Base-by-base conservation (phyloP, 2,113 vertebrate genomes). In the Bostrychus sinensis region DNA sequence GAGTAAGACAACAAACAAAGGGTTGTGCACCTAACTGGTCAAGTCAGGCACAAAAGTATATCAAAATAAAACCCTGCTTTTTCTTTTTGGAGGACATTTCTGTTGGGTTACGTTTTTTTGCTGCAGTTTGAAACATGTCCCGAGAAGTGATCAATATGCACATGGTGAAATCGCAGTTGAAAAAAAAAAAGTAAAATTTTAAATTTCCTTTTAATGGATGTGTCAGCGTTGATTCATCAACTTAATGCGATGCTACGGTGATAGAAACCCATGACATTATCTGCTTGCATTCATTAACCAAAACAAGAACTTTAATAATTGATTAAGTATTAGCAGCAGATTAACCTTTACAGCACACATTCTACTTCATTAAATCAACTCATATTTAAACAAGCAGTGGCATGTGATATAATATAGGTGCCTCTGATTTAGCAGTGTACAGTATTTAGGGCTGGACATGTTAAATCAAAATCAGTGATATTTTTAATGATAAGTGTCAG, bases 271-370 rank as follows among this genome's bases (percentile, higher is more conserved):
- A 9, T 26, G 59, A 38, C 25, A 46, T 62, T 39, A 20, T 57
- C 34, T 51, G 56, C 19, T 38, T 62, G 16, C 17, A 60, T 57
- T 30, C 17, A 64, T 60, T 25, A 70, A 48, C 42, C 10, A 55
- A 62, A 16, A 50, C 16, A 23, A 50, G 1, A 13, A 43, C 39
- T 65, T 46, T 22, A 75, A 68, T 34, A 68, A 41, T 37, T 75
- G 28, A 72, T 72, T 60, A 62, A 38, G 13, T 16, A 6, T 62
- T 62, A 28, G 32, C 28, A 55, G 59, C 22, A 59, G 57, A 11
- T 45, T 75, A 77, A 75, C 66, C 41, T 66, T 78, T 70, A 65
- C 22, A 39, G 22, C 50, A 65, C 28, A 19, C 14, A 71, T 58
- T 51, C 56, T 23, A 23, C 54, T 66, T 53, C 60, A 22, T 30